Conservation (phyloP, 2,797 vertebrate genomes). For the Argya squamiceps region DNA sequence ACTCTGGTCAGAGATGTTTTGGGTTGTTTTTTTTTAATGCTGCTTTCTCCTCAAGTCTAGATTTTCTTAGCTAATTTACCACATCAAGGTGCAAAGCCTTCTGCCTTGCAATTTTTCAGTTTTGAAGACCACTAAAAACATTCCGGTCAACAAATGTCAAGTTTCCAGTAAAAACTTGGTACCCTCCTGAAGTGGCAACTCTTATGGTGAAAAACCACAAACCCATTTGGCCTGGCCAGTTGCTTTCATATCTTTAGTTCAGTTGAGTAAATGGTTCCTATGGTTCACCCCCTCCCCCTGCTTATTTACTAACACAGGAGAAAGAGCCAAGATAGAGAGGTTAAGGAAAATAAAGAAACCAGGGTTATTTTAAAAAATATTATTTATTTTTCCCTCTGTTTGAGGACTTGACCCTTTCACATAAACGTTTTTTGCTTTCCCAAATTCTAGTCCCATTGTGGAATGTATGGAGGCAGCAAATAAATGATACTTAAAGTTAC, state of each 20-base stretch:
- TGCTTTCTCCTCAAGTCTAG: slow-evolving; percentile 52
- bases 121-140: slow-evolving; percentile 67
- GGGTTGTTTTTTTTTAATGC: not conserved
- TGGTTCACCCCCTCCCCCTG: not conserved
- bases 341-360: not conserved
- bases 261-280: slow-evolving; percentile 64
- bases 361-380: not conserved
- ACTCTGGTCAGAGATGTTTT: not conserved
- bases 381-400: not conserved
- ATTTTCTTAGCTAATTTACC: slow-evolving; percentile 76
- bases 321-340: slow-evolving; percentile 32
- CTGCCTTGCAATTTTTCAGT: slow-evolving; percentile 70
- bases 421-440: slow-evolving; percentile 1
- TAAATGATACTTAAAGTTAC: slow-evolving; percentile 20
- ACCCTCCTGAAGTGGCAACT: slow-evolving; percentile 61
- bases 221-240: slow-evolving; percentile 67
- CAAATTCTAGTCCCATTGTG: slow-evolving; percentile 9
- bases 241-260: slow-evolving; percentile 68
- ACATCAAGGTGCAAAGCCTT: slow-evolving; percentile 72
- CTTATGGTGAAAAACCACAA: slow-evolving; percentile 73
- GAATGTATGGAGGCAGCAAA: slow-evolving; percentile 58
- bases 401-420: slow-evolving; percentile 38
- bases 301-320: slow-evolving; percentile 70
- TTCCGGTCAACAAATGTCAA: slow-evolving; percentile 66
- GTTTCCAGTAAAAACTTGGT: slow-evolving; percentile 77